These are phyloP conservation scores for Mesorhabditis sp. DNA, from an alignment of 2,888 invertebrate genomes.

Conservation along the genomic window DNA sequence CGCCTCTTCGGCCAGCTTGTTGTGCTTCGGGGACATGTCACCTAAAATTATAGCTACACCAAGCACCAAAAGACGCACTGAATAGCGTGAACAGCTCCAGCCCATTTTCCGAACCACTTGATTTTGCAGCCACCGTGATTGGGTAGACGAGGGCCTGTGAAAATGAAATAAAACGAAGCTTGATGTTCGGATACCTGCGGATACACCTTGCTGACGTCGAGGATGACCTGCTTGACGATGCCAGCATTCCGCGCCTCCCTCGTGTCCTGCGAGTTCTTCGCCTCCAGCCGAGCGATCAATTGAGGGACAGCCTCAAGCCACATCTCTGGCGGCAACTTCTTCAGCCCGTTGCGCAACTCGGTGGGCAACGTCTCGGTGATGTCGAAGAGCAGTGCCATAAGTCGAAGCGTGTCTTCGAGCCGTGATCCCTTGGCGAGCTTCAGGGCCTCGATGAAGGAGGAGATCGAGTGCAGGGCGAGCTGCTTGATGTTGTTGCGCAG, in stretches of 20 bases:
- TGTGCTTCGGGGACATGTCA: slow-evolving; percentile 91
- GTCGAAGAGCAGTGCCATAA: slow-evolving; percentile 87
- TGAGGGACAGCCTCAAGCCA: slow-evolving; percentile 78
- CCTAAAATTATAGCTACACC: slow-evolving; percentile 64
- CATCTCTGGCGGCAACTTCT: not conserved
- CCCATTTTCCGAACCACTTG: slow-evolving; percentile 80
- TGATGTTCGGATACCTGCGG: slow-evolving; percentile 69
- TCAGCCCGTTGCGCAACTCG: not conserved
- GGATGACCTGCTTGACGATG: slow-evolving; percentile 84
- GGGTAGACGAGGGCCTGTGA: slow-evolving; percentile 81
- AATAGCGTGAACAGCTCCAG: slow-evolving; percentile 71
- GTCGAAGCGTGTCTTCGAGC: slow-evolving; percentile 85
- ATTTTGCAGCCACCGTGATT: slow-evolving; percentile 88
- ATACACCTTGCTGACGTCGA: slow-evolving; percentile 94
- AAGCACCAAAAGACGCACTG: too few relatives aligned
- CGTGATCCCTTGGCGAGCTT: slow-evolving; percentile 63
- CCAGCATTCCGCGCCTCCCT: slow-evolving; percentile 67
- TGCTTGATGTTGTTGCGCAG: slow-evolving; percentile 8
- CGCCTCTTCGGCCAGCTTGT: slow-evolving; percentile 82
- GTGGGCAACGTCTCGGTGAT: not conserved
- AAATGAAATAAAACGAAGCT: slow-evolving; percentile 7
- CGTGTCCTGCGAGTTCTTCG: slow-evolving; percentile 69
- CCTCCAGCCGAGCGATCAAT: slow-evolving; percentile 93
- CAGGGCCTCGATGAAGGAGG: slow-evolving; percentile 46
- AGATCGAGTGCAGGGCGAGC: slow-evolving; percentile 26